Evolutionary conservation across 2,888 invertebrate species (phyloP).

Genomic region (Ophion slaviceki): DNA sequence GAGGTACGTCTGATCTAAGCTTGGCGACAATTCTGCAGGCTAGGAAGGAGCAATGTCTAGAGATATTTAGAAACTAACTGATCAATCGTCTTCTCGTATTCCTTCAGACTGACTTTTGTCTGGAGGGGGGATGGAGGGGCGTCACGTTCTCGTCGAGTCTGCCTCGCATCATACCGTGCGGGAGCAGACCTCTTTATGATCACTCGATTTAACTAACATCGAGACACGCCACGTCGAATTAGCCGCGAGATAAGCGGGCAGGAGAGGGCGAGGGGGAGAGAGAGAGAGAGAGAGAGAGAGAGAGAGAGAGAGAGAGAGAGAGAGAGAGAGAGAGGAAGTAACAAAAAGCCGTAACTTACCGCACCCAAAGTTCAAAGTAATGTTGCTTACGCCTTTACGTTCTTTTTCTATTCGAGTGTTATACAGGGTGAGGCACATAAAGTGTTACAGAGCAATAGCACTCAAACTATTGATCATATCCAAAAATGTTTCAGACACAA

Average conservation of each 20-base stretch:
- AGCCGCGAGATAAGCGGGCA: constrained; percentile 39
- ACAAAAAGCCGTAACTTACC: background rate
- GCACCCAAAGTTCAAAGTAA: too few relatives aligned
- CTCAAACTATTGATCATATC: too few relatives aligned
- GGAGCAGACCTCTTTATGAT: constrained; percentile 57
- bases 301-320: constrained; percentile 24
- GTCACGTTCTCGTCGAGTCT: background rate
- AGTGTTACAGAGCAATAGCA: too few relatives aligned
- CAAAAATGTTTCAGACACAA: too few relatives aligned
- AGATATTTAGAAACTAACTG: too few relatives aligned
- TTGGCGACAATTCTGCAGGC: too few relatives aligned
- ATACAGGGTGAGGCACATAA: background rate
- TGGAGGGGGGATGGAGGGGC: too few relatives aligned
- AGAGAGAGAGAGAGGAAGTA: background rate
- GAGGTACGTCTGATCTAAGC: too few relatives aligned
- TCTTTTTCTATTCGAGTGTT: background rate
- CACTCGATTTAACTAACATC: constrained; percentile 74
- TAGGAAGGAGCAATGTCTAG: too few relatives aligned
- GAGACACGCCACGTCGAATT: constrained; percentile 69
- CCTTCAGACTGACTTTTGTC: too few relatives aligned
- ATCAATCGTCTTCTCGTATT: too few relatives aligned
- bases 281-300: background rate
- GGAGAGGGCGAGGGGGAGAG: background rate
- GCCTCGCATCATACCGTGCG: background rate
- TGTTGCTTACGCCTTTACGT: background rate